phyloP scores from a whole-genome alignment of 2,888 invertebrate genomes.

The Piscicola geometra region DNA sequence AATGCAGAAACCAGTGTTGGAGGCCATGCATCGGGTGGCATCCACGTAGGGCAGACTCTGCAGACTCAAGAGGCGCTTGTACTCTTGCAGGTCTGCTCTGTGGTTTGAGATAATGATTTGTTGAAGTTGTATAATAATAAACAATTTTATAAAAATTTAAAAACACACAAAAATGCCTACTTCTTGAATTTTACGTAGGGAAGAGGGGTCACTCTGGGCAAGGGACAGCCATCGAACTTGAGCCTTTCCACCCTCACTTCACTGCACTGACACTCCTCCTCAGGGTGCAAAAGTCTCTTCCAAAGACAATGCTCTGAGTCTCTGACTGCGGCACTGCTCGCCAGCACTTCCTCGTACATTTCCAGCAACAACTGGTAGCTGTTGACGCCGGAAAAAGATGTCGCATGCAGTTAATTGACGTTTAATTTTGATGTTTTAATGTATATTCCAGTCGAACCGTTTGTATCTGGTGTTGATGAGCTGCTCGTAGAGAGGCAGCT shows the following conservation, averaged over 20 bases:
- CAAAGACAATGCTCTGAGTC: conserved; percentile 45
- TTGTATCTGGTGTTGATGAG: conserved; percentile 50
- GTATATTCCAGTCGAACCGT: conserved; percentile 20
- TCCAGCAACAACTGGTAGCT: conserved; percentile 46
- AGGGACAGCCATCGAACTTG: conserved; percentile 44
- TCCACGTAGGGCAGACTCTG: conserved; percentile 43
- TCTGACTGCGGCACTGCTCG: conserved; percentile 41
- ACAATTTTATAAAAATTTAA: too few species aligned
- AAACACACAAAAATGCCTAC: neutral
- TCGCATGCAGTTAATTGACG: too few species aligned
- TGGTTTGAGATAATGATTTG: too few species aligned
- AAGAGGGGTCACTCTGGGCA: conserved; percentile 43
- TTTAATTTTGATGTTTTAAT: too few species aligned
- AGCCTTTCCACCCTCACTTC: conserved; percentile 39
- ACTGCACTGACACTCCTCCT: conserved; percentile 42
- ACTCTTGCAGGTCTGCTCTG: conserved; percentile 41
- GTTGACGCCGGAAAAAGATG: too few species aligned
- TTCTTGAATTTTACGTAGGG: conserved; percentile 40
- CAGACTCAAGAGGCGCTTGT: conserved; percentile 38
- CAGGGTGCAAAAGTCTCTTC: conserved; percentile 43
- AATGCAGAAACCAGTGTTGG: conserved; percentile 50
- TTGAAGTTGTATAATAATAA: too few species aligned
- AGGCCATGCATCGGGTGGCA: conserved; percentile 48
- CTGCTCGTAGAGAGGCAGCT: conserved; percentile 52
- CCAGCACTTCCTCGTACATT: conserved; percentile 44